Conservation (phyloP, 2,113 vertebrate species). For the Puma concolor region DNA sequence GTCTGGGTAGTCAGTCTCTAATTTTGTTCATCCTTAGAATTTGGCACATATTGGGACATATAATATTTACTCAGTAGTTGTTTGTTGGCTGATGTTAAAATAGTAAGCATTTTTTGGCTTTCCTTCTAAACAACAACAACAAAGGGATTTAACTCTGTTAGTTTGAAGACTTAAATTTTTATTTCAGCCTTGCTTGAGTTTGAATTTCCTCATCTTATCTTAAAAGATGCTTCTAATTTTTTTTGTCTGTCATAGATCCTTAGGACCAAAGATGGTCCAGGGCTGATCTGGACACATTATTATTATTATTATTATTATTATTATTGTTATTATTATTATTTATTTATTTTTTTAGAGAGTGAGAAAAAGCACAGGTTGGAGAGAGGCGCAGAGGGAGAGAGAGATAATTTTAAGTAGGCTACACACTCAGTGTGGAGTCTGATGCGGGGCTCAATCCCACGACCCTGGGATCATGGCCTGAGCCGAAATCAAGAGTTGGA, state of each 20-base stretch:
- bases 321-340: too few species aligned
- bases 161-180: background rate
- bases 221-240: background rate
- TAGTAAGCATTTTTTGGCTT: conserved; percentile 26
- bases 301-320: too few species aligned
- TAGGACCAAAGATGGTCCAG: background rate
- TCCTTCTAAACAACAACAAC: background rate
- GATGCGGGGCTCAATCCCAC: too few species aligned
- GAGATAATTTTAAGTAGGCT: too few species aligned
- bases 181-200: background rate
- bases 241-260: background rate
- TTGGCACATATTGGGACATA: background rate
- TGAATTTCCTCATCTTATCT: conserved; percentile 34
- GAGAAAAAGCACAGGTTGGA: too few species aligned
- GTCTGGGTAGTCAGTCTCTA: background rate
- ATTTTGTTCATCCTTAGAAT: conserved; percentile 1
- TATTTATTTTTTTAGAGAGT: too few species aligned
- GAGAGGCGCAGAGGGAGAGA: too few species aligned
- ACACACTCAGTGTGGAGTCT: too few species aligned
- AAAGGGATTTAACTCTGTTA: background rate
- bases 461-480: too few species aligned
- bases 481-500: too few species aligned
- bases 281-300: background rate
- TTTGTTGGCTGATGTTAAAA: conserved; percentile 42
- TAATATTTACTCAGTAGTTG: background rate